Conservation (phyloP, 2,888 invertebrate genomes). For the Nezara viridula region DNA sequence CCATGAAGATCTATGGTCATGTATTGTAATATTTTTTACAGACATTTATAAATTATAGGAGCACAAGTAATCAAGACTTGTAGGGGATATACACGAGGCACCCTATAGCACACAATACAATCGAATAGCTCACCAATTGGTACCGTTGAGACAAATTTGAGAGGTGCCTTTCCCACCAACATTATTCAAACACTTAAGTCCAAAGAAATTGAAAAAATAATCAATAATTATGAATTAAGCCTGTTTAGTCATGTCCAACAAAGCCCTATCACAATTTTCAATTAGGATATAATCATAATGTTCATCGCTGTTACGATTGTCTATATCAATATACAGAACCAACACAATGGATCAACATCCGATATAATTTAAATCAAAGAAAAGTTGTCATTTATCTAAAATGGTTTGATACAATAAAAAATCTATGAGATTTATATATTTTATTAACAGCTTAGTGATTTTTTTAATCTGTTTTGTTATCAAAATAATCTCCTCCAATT, state of each 20-base stretch:
- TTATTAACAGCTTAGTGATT: too few relatives aligned
- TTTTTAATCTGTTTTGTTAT: not conserved
- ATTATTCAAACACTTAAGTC: too few relatives aligned
- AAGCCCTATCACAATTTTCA: too few relatives aligned
- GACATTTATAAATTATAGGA: not conserved
- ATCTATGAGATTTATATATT: not conserved
- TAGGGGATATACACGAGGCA: not conserved
- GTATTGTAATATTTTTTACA: not conserved
- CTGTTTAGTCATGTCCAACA: too few relatives aligned
- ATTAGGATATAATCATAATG: too few relatives aligned
- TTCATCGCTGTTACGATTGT: too few relatives aligned
- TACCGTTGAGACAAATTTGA: not conserved
- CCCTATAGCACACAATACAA: not conserved
- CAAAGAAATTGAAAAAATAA: not conserved
- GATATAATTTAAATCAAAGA: not conserved
- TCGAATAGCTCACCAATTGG: not conserved
- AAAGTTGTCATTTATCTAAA: not conserved
- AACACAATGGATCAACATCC: not conserved
- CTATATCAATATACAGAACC: not conserved
- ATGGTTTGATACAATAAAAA: not conserved
- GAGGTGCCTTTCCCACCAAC: not conserved
- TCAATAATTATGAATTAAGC: not conserved
- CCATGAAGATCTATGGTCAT: not conserved
- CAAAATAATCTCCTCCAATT: not conserved
- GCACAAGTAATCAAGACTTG: not conserved